Evolutionary conservation across 2,888 invertebrate genomes (phyloP), one percentile per base, ranked within the genome.

Genomic region (Yponomeuta evonymella): DNA sequence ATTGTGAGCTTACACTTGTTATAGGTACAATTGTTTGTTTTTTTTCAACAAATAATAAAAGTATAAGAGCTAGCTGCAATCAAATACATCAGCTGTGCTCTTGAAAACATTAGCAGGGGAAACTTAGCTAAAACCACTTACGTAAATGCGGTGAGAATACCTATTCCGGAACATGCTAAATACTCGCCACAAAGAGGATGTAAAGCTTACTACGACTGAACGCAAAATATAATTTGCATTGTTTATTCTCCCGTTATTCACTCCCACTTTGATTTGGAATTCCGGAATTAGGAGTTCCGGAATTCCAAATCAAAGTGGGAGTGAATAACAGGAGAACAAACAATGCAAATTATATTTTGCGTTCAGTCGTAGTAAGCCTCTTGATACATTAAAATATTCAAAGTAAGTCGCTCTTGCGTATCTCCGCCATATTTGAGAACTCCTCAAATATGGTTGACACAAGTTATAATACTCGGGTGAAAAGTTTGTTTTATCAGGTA

Each of bases 191-290:
- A 15, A 58, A 58, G 51, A 58, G 51, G 15, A 58, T 58, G 51
- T 58, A 58, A 58, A 58, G 51, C 51, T 58, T 58, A 58, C 12
- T 58, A 58, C 51, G 51, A 58, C 51, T 58, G 15, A 58, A 58
- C 51, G 51, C 51, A 15, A 58, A 58, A 58, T 58, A 58, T 58
- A 58, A 58, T 58, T 58, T 58, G 51, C 51, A 58, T 58, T 58
- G 51, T 58, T 58, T 58, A 58, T 58, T 58, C 51, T 58, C 51
- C 0, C 15, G 51, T 15, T 58, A 58, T 58, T 58, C 51, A 58
- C 51, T 58, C 51, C 51, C 51, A 58, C 51, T 58, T 58, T 58
- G 51, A 58, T 58, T 58, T 58, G 15, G 51, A 58, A 58, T 58
- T 58, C 51, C 15, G 15, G 12, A 58, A 58, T 23, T 23, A 23